Evolutionary conservation across 2,113 vertebrate species (phyloP), one percentile per base, ranked within the genome.

Genomic region (Corapipo altera): DNA sequence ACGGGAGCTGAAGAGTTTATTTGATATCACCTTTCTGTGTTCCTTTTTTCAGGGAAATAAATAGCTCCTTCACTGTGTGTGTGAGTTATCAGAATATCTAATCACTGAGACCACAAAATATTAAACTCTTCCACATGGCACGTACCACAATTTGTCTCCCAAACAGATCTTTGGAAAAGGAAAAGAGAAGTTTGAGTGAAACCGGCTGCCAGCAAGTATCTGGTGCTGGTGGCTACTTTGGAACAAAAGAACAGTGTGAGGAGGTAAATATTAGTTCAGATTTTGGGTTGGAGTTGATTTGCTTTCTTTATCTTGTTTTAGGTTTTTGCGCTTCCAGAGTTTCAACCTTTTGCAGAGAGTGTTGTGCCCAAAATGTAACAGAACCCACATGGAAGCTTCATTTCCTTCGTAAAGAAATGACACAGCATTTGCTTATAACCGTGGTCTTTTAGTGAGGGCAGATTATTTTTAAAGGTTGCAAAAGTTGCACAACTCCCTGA

Each of bases 131-230:
- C 69, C 84, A 44, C 37, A 6, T 30, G 57, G 80, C 66, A 48
- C 5, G 0, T 80, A 46, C 0, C 3, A 28, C 35, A 12, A 11
- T 54, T 73, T 71, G n/a, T 75, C 46, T 91, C 82, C 74, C 66
- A 82, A 52, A 59, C 0, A 59, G 39, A 91, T 55, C 3, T 4
- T 19, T 89, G 93, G 89, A 72, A 82, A 80, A 91, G 48, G 67
- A 57, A 88, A 35, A 93, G 78, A 94, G 46, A 43, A 39, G 13
- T 41, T 92, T 75, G 72, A 95, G 46, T 87, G 70, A 87, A 94
- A 65, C 30, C 93, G 94, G 80, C 95, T 94, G 91, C 26, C 80
- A 32, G 79, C 61, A 59, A 74, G 35, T 59, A 22, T 55, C 72
- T 92, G 37, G 14, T 91, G 90, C 59, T 86, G 51, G 44, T 73